Base-by-base conservation (phyloP, 2,797 vertebrate genomes). In the Enoplosus armatus region DNA sequence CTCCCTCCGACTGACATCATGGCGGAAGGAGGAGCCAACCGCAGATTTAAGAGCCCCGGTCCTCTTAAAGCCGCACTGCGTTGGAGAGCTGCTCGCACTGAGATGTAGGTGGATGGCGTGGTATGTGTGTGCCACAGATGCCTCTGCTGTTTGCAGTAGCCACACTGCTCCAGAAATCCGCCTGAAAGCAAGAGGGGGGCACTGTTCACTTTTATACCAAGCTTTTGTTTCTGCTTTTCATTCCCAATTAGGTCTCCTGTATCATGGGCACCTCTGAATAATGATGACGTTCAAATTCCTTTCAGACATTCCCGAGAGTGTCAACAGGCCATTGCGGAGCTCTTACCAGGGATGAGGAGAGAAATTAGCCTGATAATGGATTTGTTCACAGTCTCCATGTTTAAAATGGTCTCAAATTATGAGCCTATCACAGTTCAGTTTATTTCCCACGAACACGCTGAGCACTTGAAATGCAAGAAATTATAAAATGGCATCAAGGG, bases 1-100 rank as follows among this genome's bases (percentile, higher is more conserved):
- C 93, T 91, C 75, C 85, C 90, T 84, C 62, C 55, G 83, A 84
- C 93, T 98, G 97, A 98, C 97, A 95, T 98, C 96, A 97, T 90
- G 83, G 87, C 50, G 62, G 87, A 87, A 94, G 97, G 94, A 96
- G 96, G 95, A 96, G 94, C 87, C 93, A 90, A 37, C 16, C 72
- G 35, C 90, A 82, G 80, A 91, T 92, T 93, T 93, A 93, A 90
- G 90, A 90, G 90, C 92, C 90, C 85, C 78, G 87, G 77, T 94
- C 88, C 85, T 94, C 84, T 93, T 92, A 92, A 94, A 96, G 95
- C 92, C 92, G 95, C 93, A 96, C 94, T 95, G 94, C 94, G 92
- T 85, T 90, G 87, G 82, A 90, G 93, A 91, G 91, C 85, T 80
- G 84, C 90, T 87, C 69, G 73, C 79, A 33, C 80, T 61, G 79